Conservation (phyloP, 37 sponge, comb jelly and placozoan genomes). For the Crambe crambe region DNA sequence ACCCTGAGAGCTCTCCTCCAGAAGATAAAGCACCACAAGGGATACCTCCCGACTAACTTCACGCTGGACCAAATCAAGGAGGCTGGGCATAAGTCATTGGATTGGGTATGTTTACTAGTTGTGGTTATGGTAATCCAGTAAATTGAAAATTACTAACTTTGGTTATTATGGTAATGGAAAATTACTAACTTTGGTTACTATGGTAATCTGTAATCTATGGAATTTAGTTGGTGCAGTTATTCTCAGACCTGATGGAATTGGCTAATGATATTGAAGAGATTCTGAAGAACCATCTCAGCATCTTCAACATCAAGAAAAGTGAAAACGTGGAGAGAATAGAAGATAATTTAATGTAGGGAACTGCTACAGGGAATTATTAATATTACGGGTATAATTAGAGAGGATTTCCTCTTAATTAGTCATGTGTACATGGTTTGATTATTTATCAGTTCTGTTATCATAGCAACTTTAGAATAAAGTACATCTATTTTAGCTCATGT, state of each 20-base stretch:
- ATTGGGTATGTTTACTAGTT: neutral
- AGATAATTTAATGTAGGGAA: conserved; percentile 21
- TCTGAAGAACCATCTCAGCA: conserved; percentile 42
- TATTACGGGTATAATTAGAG: too few species aligned
- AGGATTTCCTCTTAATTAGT: too few species aligned
- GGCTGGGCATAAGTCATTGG: neutral
- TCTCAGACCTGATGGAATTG: conserved; percentile 20
- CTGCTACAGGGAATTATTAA: too few species aligned
- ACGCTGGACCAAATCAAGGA: neutral
- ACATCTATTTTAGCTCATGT: too few species aligned
- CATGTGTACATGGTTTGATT: too few species aligned
- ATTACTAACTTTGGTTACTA: too few species aligned
- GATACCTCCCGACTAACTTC: neutral
- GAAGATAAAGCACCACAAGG: conserved; percentile 9
- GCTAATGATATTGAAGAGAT: conserved; percentile 3
- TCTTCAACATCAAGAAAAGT: conserved; percentile 22
- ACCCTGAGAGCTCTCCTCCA: conserved; percentile 2
- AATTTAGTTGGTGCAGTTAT: conserved; percentile 27
- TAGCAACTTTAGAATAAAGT: too few species aligned
- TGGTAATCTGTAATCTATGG: too few species aligned
- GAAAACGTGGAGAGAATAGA: conserved; percentile 6
- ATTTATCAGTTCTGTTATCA: too few species aligned
- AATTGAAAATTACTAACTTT: too few species aligned
- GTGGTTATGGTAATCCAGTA: too few species aligned
- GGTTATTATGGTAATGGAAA: too few species aligned